phyloP scores from a whole-genome alignment of 1,140 invertebrate species.

The Stratiolaelaps scimitus region DNA sequence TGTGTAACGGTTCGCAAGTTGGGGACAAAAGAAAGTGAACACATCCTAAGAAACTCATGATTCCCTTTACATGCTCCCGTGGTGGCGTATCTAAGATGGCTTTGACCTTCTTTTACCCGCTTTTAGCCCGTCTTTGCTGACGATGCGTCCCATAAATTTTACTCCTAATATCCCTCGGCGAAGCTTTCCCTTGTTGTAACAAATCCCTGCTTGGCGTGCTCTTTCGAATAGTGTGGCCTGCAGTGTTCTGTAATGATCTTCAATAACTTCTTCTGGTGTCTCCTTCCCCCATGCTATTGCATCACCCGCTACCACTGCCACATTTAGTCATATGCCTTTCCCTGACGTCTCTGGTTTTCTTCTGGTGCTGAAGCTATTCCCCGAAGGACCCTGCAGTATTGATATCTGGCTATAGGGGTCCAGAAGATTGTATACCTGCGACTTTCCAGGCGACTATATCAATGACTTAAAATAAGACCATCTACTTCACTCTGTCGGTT shows the following conservation, averaged over 20 bases:
- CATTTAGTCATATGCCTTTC: too few relatives aligned
- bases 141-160: constrained; percentile 32
- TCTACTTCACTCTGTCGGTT: too few relatives aligned
- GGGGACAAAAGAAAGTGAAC: not conserved
- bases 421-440: not conserved
- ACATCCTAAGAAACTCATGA: constrained; percentile 26
- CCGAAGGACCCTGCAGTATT: not conserved
- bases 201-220: constrained; percentile 22
- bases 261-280: not conserved
- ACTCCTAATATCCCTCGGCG: constrained; percentile 24
- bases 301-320: not conserved
- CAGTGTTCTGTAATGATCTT: constrained; percentile 31
- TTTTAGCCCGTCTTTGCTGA: constrained; percentile 25
- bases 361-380: not conserved
- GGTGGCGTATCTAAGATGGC: constrained; percentile 7
- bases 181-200: constrained; percentile 32
- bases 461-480: too few relatives aligned
- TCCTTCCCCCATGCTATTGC: not conserved
- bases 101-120: constrained; percentile 26
- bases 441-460: too few relatives aligned
- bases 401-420: too few relatives aligned
- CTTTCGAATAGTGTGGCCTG: constrained; percentile 23
- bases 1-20: too few relatives aligned
- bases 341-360: constrained; percentile 4
- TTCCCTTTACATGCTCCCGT: constrained; percentile 30